phyloP scores from a whole-genome alignment of 2,888 invertebrate species.

The Scelioninae gen. 2 region DNA sequence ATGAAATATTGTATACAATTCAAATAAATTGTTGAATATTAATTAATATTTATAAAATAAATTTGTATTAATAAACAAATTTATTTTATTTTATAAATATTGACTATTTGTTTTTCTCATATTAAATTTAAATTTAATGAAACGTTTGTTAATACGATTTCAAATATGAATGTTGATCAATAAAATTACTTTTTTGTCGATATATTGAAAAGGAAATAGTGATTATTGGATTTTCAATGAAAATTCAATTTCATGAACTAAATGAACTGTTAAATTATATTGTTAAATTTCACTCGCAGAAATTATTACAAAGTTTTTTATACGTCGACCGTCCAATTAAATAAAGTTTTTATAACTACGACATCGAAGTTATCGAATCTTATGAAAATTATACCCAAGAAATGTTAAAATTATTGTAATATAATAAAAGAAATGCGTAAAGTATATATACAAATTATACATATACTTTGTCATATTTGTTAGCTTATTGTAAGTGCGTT shows the following conservation, averaged over 20 bases:
- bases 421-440: conserved; percentile 6
- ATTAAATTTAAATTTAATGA: neutral
- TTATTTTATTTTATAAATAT: neutral
- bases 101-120: neutral
- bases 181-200: no score
- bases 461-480: conserved; percentile 19
- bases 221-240: conserved; percentile 47
- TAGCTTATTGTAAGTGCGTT: conserved; percentile 45
- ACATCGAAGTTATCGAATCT: conserved; percentile 24
- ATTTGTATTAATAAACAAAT: no score
- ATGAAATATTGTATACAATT: no score
- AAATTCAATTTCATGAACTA: conserved; percentile 32
- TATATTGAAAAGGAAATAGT: no score
- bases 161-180: no score
- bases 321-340: conserved; percentile 35
- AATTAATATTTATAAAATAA: no score
- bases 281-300: conserved; percentile 17
- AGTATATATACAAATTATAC: conserved; percentile 25
- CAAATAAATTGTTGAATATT: no score
- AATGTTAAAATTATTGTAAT: conserved; percentile 19
- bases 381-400: conserved; percentile 20
- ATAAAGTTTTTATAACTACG: conserved; percentile 26
- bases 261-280: conserved; percentile 22
- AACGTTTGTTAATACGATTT: no score
- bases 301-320: conserved; percentile 5